Percentiles rank a stretch among this genome's conserved stretches.
Conservation (phyloP, 2,888 invertebrate species). For the Rugalucina vietnamica region DNA sequence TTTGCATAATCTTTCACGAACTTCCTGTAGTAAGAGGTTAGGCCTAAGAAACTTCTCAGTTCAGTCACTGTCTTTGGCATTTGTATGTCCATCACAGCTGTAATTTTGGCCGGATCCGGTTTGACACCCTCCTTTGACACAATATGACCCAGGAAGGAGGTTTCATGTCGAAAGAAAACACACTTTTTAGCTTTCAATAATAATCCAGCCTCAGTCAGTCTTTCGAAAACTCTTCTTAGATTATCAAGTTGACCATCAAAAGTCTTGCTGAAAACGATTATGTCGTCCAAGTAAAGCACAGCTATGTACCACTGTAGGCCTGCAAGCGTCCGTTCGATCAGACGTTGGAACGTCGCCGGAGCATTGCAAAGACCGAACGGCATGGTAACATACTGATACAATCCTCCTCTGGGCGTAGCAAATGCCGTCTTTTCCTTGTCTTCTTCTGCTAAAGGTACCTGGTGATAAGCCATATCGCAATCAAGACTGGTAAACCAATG, state of each 20-base stretch:
- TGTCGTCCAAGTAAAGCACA: slow-evolving; percentile 64
- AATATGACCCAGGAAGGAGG: slow-evolving; percentile 51
- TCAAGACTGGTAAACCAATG: slow-evolving; percentile 31
- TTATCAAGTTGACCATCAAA: slow-evolving; percentile 54
- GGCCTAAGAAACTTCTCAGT: slow-evolving; percentile 37
- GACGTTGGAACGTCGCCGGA: slow-evolving; percentile 8
- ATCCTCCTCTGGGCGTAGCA: slow-evolving; percentile 23
- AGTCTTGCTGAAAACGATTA: slow-evolving; percentile 44
- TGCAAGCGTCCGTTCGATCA: slow-evolving; percentile 23
- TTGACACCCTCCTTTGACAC: slow-evolving; percentile 44
- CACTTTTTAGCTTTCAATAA: slow-evolving; percentile 57
- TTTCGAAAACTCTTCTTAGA: slow-evolving; percentile 40
- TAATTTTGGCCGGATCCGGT: slow-evolving; percentile 40
- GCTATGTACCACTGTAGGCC: slow-evolving; percentile 56
- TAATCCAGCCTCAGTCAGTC: slow-evolving; percentile 41
- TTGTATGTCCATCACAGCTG: slow-evolving; percentile 23
- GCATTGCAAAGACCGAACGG: not conserved
- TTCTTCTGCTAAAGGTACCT: slow-evolving; percentile 7
- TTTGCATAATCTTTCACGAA: slow-evolving; percentile 25
- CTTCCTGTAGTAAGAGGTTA: slow-evolving; percentile 48
- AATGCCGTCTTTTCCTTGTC: slow-evolving; percentile 35
- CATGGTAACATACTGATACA: slow-evolving; percentile 25
- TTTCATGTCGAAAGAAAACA: slow-evolving; percentile 32
- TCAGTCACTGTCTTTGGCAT: slow-evolving; percentile 34
- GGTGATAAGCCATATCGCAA: slow-evolving; percentile 34